Base-by-base conservation (phyloP, 64 coral and sea anemone species). In the Actinia equina region DNA sequence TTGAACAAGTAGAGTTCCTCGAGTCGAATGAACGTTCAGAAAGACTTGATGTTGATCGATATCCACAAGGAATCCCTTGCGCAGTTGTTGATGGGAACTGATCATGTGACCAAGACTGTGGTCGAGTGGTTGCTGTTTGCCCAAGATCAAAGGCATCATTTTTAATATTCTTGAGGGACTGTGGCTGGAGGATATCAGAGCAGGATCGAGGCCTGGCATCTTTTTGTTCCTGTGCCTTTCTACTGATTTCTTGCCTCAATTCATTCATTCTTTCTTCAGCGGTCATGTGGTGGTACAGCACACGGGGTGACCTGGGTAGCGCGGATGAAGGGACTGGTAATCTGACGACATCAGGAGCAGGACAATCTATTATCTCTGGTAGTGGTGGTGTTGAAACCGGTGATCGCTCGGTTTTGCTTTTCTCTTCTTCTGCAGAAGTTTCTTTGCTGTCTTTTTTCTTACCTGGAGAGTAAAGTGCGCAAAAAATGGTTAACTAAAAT, bases 321-420 rank as follows among this genome's bases (percentile, higher is more conserved):
- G 78, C 19, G 78, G 78, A 52, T 23, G 83, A 8, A 42, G 83
- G 83, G 30, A 85, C 83, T 25, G 83, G 83, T 60, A 85, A 56
- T 11, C 59, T 55, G 17, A 85, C 83, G 2, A 85, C 55, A 44
- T 85, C 37, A 4, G 83, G 83, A 52, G 83, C 83, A 12, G 83
- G 83, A 61, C 83, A 85, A 6, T 85, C 83, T 19, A 85, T 25
- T 18, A 85, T 53, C 52, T 85, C 83, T 2, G 83, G 51, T 15
- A 20, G 78, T 13, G 83, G 46, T 11, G 51, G 78, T 41, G 25
- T 27, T 13, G 69, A 30, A 74, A 25, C 69, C 12, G 69, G 26
- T 10, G 69, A 26, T 14, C 16, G 69, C 12, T 12, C n/a, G 13
- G 69, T 37, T 2, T 74, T 74, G 69, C 25, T 15, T 12, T 74